phyloP scores from a whole-genome alignment of 2,797 vertebrate species.

The Crocodylus rhombifer region DNA sequence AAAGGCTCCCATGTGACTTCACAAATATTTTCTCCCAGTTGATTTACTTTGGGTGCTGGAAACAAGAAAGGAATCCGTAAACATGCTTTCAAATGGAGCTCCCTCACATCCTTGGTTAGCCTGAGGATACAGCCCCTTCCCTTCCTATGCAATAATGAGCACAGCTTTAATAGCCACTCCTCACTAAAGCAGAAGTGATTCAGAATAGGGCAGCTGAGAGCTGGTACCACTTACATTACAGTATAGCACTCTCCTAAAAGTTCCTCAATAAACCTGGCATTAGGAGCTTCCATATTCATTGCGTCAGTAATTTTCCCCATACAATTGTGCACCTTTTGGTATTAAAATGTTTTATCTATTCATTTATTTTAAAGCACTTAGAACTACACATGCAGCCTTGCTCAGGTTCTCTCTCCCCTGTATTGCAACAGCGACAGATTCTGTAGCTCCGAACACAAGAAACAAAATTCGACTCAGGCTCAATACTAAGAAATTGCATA shows the following conservation, averaged over 20 bases:
- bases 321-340: not conserved
- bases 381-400: not conserved
- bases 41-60: conserved; percentile 81
- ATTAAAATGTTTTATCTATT: not conserved
- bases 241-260: not conserved
- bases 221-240: not conserved
- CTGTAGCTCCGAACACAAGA: not conserved
- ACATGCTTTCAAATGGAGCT: not conserved
- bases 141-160: not conserved
- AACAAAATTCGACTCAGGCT: too few species aligned
- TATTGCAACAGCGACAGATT: not conserved
- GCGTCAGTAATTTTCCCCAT: not conserved
- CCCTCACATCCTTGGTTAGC: not conserved
- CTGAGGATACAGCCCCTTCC: not conserved
- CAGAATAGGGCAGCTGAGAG: not conserved
- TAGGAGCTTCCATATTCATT: not conserved
- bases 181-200: not conserved
- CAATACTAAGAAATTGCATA: not conserved
- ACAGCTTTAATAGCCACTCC: not conserved
- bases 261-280: not conserved
- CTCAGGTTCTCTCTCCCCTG: not conserved
- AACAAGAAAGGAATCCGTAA: not conserved
- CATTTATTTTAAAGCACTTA: not conserved
- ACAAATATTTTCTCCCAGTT: conserved; percentile 78
- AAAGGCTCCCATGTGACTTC: conserved; percentile 85